Percentiles rank a stretch among this genome's conserved stretches.
phyloP scores from a whole-genome alignment of 2,888 invertebrate species.

The Orthosia gracilis region DNA sequence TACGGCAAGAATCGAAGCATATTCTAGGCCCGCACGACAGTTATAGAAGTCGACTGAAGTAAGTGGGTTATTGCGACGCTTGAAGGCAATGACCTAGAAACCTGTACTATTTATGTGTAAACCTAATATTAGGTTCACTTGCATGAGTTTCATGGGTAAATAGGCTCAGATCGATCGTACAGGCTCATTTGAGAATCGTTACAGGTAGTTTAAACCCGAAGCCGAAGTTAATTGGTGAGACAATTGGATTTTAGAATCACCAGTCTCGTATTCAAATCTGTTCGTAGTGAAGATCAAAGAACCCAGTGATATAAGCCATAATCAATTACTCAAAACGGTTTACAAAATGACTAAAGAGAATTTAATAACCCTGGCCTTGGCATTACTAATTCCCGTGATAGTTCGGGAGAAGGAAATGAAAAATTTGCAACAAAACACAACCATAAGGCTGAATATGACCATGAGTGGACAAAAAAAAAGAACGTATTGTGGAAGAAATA shows the following conservation, averaged over 20 bases:
- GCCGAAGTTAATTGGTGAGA: slow-evolving; percentile 10
- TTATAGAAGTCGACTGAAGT: slow-evolving; percentile 42
- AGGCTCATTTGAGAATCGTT: slow-evolving; percentile 42
- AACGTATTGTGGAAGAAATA: neutral
- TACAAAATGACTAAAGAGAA: neutral
- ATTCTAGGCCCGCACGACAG: slow-evolving; percentile 31
- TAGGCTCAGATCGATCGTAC: slow-evolving; percentile 37
- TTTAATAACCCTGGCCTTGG: neutral
- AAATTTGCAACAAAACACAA: neutral
- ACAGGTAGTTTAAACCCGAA: slow-evolving; percentile 25
- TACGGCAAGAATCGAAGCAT: slow-evolving; percentile 29
- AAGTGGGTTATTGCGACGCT: slow-evolving; percentile 53
- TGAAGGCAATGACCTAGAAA: slow-evolving; percentile 60
- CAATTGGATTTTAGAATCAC: neutral
- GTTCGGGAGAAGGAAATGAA: neutral
- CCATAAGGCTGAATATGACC: too few species aligned
- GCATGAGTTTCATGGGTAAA: slow-evolving; percentile 60
- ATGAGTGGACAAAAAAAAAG: neutral
- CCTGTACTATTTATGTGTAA: slow-evolving; percentile 51
- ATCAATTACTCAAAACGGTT: neutral
- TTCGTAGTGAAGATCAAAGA: slow-evolving; percentile 11
- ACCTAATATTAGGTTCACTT: slow-evolving; percentile 56
- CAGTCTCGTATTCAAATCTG: neutral
- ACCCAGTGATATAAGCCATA: neutral
- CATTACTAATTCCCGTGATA: neutral